phyloP scores from a whole-genome alignment of 2,888 invertebrate species.

The Cheilosia scutellata region DNA sequence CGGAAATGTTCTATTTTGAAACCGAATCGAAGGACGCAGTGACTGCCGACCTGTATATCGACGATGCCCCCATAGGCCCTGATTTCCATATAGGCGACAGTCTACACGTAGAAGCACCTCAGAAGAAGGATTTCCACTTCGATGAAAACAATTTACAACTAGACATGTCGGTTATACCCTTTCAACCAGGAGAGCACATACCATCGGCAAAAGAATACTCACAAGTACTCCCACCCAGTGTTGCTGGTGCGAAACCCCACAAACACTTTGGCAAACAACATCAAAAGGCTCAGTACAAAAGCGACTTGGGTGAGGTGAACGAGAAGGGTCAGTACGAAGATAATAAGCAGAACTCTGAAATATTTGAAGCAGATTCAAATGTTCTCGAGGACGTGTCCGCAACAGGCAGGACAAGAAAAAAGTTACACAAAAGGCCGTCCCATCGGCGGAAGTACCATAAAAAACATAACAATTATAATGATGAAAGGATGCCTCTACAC shows the following conservation, averaged over 20 bases:
- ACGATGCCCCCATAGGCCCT: slow-evolving; percentile 54
- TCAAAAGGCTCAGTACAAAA: slow-evolving; percentile 64
- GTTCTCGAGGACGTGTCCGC: slow-evolving; percentile 50
- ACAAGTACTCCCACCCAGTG: slow-evolving; percentile 41
- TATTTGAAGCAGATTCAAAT: slow-evolving; percentile 48
- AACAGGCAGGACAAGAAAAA: slow-evolving; percentile 64
- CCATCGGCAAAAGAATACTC: slow-evolving; percentile 50
- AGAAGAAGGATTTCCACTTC: slow-evolving; percentile 57
- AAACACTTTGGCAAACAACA: slow-evolving; percentile 60
- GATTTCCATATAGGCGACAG: slow-evolving; percentile 48
- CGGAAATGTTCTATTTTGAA: slow-evolving; percentile 71
- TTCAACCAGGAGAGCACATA: slow-evolving; percentile 20
- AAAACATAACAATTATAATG: slow-evolving; percentile 62
- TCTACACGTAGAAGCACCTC: slow-evolving; percentile 43
- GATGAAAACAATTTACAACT: slow-evolving; percentile 68
- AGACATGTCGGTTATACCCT: slow-evolving; percentile 62
- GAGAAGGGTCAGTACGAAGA: slow-evolving; percentile 56
- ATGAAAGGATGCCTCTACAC: slow-evolving; percentile 53
- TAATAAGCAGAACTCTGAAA: slow-evolving; percentile 47
- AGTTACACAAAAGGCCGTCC: slow-evolving; percentile 66
- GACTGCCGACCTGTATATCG: slow-evolving; percentile 51
- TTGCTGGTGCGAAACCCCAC: slow-evolving; percentile 54
- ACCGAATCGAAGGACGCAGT: slow-evolving; percentile 42
- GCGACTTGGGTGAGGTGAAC: slow-evolving; percentile 42
- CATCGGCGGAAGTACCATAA: slow-evolving; percentile 63